Percentiles rank a stretch among this genome's conserved stretches.
Conservation (phyloP, 2,888 invertebrate species). For the Gortyna flavago region DNA sequence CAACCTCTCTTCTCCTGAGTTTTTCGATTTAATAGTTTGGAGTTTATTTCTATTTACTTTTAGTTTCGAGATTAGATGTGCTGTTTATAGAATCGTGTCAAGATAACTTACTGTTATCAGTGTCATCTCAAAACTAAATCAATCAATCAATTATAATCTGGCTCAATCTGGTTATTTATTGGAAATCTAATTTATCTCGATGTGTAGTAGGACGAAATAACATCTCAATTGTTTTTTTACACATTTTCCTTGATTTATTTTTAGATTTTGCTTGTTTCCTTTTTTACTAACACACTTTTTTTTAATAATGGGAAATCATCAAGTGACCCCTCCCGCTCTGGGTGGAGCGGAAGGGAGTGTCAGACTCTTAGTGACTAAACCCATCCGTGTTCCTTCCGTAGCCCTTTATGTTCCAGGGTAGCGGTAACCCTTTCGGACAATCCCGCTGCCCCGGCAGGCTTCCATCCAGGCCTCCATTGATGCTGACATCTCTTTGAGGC, state of each 20-base stretch:
- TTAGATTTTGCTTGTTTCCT: conserved; percentile 13
- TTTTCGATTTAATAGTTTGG: conserved; percentile 49
- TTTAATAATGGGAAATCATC: too few relatives aligned
- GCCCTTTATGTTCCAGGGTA: too few relatives aligned
- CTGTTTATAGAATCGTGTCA: conserved; percentile 1
- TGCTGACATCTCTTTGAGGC: too few relatives aligned
- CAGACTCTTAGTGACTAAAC: too few relatives aligned
- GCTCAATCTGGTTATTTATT: neutral
- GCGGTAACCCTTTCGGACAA: too few relatives aligned
- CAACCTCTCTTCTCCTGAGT: conserved; percentile 31
- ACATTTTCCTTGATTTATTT: conserved; percentile 37
- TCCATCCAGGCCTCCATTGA: too few relatives aligned
- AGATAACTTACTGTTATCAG: neutral
- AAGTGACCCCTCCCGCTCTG: too few relatives aligned
- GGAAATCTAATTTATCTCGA: conserved; percentile 20
- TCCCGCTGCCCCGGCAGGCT: too few relatives aligned
- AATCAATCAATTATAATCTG: conserved; percentile 25
- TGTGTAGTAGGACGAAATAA: neutral
- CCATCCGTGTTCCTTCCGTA: too few relatives aligned
- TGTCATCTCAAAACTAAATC: conserved; percentile 14
- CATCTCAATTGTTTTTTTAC: neutral
- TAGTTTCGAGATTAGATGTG: neutral
- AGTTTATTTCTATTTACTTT: neutral
- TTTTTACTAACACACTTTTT: too few relatives aligned
- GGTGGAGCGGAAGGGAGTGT: too few relatives aligned